Evolutionary conservation across 1,140 invertebrate species (phyloP), one percentile per base, ranked within the genome.

Genomic region (Drosophila gunungcola): DNA sequence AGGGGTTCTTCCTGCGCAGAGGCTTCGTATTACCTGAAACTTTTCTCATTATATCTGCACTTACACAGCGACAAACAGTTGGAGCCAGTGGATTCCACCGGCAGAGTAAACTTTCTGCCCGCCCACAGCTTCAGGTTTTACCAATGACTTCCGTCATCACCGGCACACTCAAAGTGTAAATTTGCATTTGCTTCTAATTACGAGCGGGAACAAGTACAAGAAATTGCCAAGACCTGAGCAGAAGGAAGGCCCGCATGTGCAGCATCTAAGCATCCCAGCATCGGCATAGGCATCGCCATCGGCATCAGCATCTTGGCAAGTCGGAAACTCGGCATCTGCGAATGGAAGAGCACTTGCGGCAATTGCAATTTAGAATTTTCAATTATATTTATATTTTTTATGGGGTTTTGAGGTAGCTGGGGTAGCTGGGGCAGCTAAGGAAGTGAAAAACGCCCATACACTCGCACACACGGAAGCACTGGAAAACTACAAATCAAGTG

Each of bases 101-200:
- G 6, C 45, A 7, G 11, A 32, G 13, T 12, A 21, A 85, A 60
- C 62, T 80, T 75, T 74, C 67, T 52, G 78, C 51, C 57, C 38
- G 16, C 52, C 43, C 38, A 60, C 76, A 60, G 74, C 74, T 75
- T 82, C 79, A 79, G 82, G 74, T 60, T 67, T 78, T 88, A 48
- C 83, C 82, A 85, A 85, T 88, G 82, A 85, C 82, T 85, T 85
- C 83, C 82, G 82, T 88, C 82, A 85, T 67, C 74, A 51, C 74
- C 79, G 64, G 65, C 83, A 82, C 74, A 88, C 83, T 88, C 79
- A 65, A 73, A 67, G 82, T 86, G 82, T 86, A 88, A 86, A 88
- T 86, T 86, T 86, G 79, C 83, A 76, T 86, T 88, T 83, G 83
- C 83, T 86, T 88, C 79, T 86, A 86, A 86, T 86, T 86, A 86